A percentile compares a stretch with the other conserved stretches of the same genome.
Conservation (phyloP, 2,113 vertebrate species). For the Mesitornis unicolor region DNA sequence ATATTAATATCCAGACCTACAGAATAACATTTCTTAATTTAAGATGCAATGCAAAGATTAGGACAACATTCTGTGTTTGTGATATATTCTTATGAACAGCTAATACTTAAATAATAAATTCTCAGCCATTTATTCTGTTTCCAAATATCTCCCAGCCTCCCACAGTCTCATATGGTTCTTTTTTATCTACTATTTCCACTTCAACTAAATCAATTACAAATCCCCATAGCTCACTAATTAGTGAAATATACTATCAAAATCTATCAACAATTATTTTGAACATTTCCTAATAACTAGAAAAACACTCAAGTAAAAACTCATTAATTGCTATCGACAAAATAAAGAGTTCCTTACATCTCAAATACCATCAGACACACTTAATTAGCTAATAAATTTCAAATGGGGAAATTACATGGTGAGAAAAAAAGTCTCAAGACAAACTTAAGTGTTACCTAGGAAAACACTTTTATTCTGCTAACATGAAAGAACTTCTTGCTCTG, state of each 20-base stretch:
- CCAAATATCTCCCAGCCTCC: background rate
- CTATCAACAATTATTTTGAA: constrained; percentile 62
- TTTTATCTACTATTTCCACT: constrained; percentile 42
- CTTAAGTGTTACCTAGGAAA: background rate
- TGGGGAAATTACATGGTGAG: background rate
- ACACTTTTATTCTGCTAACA: background rate
- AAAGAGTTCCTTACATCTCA: constrained; percentile 14
- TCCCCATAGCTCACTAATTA: constrained; percentile 38
- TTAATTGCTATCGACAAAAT: constrained; percentile 60
- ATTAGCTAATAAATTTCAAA: constrained; percentile 23
- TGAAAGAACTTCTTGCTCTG: background rate
- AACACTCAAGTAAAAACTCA: constrained; percentile 57
- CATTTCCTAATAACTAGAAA: constrained; percentile 42
- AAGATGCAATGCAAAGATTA: background rate
- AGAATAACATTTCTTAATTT: background rate
- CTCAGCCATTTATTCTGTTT: background rate
- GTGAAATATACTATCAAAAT: constrained; percentile 45
- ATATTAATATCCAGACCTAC: background rate
- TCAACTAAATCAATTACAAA: constrained; percentile 65
- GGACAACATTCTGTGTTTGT: background rate
- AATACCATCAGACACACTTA: background rate
- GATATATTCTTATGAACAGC: background rate
- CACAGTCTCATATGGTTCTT: background rate
- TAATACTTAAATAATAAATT: background rate
- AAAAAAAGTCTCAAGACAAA: background rate